phyloP scores from a whole-genome alignment of 2,797 vertebrate species.

The Argya squamiceps region DNA sequence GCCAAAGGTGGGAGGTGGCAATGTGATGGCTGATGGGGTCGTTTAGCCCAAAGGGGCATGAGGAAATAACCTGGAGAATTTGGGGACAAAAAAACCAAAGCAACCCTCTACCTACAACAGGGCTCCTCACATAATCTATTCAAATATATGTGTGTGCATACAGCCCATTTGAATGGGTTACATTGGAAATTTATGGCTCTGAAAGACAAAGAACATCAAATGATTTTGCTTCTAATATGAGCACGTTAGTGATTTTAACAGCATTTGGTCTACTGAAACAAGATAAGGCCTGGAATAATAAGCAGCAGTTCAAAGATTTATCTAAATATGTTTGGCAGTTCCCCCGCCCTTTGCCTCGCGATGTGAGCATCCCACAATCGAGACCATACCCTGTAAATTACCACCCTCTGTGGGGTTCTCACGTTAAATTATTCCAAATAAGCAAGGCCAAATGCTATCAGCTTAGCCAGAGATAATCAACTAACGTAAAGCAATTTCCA shows the following conservation, averaged over 20 bases:
- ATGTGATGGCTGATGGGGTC: neutral
- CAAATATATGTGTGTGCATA: neutral
- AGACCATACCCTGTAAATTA: constrained; percentile 33
- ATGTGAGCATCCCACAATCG: neutral
- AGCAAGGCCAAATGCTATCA: constrained; percentile 50
- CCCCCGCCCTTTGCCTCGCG: neutral
- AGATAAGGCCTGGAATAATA: constrained; percentile 35
- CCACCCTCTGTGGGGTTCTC: neutral
- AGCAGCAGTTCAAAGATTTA: constrained; percentile 31
- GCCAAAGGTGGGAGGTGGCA: neutral
- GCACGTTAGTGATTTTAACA: neutral
- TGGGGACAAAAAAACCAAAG: neutral
- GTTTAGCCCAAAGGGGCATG: neutral
- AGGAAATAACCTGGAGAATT: neutral
- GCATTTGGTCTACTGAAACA: constrained; percentile 17
- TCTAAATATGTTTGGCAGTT: constrained; percentile 26
- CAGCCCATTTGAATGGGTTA: neutral
- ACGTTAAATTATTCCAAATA: constrained; percentile 25
- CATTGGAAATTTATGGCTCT: neutral
- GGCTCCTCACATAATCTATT: neutral
- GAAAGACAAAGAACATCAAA: constrained; percentile 2
- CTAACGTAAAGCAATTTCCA: constrained; percentile 45
- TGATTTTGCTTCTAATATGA: neutral
- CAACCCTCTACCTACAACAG: neutral
- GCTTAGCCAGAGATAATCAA: constrained; percentile 58